Conservation (phyloP, 1,140 invertebrate genomes). For the Sogatella furcifera region DNA sequence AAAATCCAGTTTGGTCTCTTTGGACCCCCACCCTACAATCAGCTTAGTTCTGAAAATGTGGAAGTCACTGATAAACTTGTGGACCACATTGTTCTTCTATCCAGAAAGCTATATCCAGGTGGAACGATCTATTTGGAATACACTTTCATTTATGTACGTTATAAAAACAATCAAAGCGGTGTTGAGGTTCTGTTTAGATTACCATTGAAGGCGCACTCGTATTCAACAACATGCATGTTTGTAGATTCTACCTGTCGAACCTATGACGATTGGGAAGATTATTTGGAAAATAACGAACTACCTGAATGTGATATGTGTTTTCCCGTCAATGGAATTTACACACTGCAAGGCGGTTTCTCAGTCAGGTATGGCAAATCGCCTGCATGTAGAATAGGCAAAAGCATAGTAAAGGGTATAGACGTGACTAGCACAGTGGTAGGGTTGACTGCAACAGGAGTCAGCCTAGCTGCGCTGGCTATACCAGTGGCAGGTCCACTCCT, state of each 20-base stretch:
- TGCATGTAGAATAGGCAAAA: slow-evolving; percentile 21
- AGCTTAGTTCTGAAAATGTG: neutral
- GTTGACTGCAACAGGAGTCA: slow-evolving; percentile 20
- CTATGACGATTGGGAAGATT: slow-evolving; percentile 30
- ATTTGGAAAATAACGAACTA: slow-evolving; percentile 28
- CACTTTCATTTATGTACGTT: neutral
- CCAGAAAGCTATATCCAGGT: neutral
- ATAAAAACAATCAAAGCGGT: slow-evolving; percentile 5
- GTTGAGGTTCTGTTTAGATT: slow-evolving; percentile 5
- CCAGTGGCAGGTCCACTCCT: slow-evolving; percentile 28
- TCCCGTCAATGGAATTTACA: slow-evolving; percentile 31
- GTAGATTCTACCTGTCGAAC: slow-evolving; percentile 28
- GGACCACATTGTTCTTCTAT: neutral
- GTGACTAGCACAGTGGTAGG: slow-evolving; percentile 21
- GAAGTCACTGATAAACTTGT: too few relatives aligned
- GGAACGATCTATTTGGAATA: too few relatives aligned
- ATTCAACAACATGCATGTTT: slow-evolving; percentile 17
- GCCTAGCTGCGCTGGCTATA: slow-evolving; percentile 23
- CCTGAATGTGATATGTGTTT: slow-evolving; percentile 28
- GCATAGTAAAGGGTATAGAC: slow-evolving; percentile 26
- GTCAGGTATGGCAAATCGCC: slow-evolving; percentile 32
- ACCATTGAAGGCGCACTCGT: neutral
- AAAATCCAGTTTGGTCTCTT: slow-evolving; percentile 7
- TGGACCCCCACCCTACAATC: neutral
- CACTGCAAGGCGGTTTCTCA: slow-evolving; percentile 32